Evolutionary conservation across 1,140 invertebrate genomes (phyloP).

Genomic region (Muscidifurax raptorellus): DNA sequence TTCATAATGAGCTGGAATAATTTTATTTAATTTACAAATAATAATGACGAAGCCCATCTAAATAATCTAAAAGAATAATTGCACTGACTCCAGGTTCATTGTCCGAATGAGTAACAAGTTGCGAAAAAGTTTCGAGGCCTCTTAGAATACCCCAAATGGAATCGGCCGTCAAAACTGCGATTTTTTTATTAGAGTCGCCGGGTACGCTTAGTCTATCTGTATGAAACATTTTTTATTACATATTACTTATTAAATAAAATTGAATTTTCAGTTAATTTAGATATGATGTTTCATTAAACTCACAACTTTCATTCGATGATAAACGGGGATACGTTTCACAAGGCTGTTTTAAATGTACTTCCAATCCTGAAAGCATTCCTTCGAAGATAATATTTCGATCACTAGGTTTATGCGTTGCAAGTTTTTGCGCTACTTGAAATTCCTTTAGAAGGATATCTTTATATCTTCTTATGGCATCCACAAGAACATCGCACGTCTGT

Average conservation of each 20-base stretch:
- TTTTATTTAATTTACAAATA: background rate
- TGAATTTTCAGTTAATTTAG: background rate
- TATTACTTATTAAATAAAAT: slow-evolving; percentile 9
- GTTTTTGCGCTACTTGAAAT: slow-evolving; percentile 62
- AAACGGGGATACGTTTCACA: slow-evolving; percentile 76
- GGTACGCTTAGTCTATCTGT: slow-evolving; percentile 29
- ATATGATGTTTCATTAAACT: slow-evolving; percentile 62
- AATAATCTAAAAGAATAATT: background rate
- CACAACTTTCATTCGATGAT: slow-evolving; percentile 85
- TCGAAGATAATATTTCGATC: slow-evolving; percentile 51
- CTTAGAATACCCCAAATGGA: slow-evolving; percentile 86
- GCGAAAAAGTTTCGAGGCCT: slow-evolving; percentile 88
- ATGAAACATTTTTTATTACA: background rate
- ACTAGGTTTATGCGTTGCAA: slow-evolving; percentile 51
- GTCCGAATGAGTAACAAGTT: slow-evolving; percentile 71
- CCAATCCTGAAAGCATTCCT: slow-evolving; percentile 76
- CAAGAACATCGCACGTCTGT: slow-evolving; percentile 77
- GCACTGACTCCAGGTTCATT: background rate
- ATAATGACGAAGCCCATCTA: background rate
- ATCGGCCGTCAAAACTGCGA: slow-evolving; percentile 68
- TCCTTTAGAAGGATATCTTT: slow-evolving; percentile 70
- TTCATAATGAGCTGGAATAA: slow-evolving; percentile 73
- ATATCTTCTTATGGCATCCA: slow-evolving; percentile 77
- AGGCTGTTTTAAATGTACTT: slow-evolving; percentile 71
- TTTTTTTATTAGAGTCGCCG: slow-evolving; percentile 47